Conservation (phyloP, 2,113 vertebrate species). For the Sminthopsis crassicaudata region DNA sequence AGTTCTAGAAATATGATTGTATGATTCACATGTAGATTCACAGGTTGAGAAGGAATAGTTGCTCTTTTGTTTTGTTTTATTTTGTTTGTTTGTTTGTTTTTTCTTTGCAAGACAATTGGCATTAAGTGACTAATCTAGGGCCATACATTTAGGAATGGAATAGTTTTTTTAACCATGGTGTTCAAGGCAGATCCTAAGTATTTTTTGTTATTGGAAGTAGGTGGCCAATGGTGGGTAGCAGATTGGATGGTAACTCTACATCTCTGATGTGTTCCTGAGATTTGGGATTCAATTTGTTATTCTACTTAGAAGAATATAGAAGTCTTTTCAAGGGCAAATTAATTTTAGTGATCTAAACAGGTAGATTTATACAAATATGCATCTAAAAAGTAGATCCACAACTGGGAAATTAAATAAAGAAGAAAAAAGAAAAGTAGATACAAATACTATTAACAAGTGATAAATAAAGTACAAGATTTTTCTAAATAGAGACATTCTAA, state of each 20-base stretch:
- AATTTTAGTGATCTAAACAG: background rate
- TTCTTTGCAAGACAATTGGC: no score
- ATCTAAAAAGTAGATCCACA: background rate
- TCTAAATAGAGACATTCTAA: background rate
- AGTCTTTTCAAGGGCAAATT: background rate
- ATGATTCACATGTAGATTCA: background rate
- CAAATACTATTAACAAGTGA: background rate
- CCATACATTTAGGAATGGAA: no score
- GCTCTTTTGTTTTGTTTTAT: no score
- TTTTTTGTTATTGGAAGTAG: background rate
- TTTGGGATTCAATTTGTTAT: background rate
- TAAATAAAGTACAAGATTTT: background rate
- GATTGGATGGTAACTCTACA: background rate
- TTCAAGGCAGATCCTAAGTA: background rate
- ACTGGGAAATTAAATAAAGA: background rate
- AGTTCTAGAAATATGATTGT: background rate
- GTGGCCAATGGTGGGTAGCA: background rate
- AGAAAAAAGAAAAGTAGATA: background rate
- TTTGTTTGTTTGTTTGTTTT: no score
- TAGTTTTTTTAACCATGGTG: background rate
- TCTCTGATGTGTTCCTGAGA: background rate
- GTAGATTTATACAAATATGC: background rate
- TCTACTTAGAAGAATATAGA: background rate
- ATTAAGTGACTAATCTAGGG: no score
- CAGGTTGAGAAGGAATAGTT: background rate